These are phyloP conservation scores for Netelia virgata DNA, from an alignment of 2,888 invertebrate species.

Conservation along the genomic window DNA sequence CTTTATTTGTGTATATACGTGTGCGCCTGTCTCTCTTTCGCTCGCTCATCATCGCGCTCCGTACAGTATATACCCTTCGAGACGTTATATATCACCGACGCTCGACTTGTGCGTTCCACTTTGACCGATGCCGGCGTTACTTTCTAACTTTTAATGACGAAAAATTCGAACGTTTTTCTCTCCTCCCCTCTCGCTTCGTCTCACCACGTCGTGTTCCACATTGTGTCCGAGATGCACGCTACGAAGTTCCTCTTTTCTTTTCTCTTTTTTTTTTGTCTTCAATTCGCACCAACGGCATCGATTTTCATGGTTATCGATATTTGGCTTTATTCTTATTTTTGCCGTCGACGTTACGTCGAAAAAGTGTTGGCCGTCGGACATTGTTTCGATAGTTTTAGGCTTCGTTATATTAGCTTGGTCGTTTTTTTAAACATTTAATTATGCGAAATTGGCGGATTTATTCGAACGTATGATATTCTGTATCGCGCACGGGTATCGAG, in stretches of 20 bases:
- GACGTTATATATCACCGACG: conserved; percentile 64
- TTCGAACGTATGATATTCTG: background rate
- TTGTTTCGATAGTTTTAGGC: background rate
- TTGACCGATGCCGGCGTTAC: conserved; percentile 69
- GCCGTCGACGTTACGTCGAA: background rate
- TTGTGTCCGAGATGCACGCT: conserved; percentile 51
- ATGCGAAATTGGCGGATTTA: no score
- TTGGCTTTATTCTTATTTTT: background rate
- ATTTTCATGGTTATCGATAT: background rate
- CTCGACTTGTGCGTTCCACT: conserved; percentile 70
- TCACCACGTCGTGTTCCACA: conserved; percentile 66
- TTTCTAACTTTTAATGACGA: conserved; percentile 68
- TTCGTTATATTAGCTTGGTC: background rate
- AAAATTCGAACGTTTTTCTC: conserved; percentile 62
- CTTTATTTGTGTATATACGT: conserved; percentile 1
- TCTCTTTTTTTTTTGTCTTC: conserved; percentile 43
- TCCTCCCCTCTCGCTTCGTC: conserved; percentile 57
- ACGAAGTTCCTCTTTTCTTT: conserved; percentile 63
- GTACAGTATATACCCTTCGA: conserved; percentile 44
- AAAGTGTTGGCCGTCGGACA: no score
- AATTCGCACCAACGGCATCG: background rate
- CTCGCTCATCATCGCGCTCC: conserved; percentile 56
- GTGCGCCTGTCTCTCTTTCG: conserved; percentile 32
- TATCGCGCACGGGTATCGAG: background rate
- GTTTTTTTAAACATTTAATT: no score